These are phyloP conservation scores for Beroe ovata DNA, from an alignment of 37 sponge, comb jelly and placozoan species.

Conservation along the genomic window DNA sequence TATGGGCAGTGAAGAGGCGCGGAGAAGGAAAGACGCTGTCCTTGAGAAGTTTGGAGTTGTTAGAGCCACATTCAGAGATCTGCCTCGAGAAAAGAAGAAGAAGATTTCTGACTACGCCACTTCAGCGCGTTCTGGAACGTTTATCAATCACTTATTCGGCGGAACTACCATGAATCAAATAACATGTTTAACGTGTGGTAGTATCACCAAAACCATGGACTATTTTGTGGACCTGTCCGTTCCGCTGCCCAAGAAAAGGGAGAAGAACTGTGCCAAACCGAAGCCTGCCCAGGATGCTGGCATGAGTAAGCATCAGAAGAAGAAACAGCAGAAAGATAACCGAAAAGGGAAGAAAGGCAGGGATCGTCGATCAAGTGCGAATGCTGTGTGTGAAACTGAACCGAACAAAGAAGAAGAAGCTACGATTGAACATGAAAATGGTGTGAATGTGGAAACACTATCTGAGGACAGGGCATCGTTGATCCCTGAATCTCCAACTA, in stretches of 20 bases:
- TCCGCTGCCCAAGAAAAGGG: constrained; percentile 27
- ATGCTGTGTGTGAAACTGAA: not conserved
- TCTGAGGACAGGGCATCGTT: not conserved
- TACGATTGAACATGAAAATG: no score
- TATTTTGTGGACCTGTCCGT: constrained; percentile 46
- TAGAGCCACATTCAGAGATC: constrained; percentile 7
- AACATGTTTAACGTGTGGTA: constrained; percentile 13
- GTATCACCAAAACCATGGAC: constrained; percentile 39
- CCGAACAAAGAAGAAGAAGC: not conserved
- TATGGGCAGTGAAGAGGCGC: constrained; percentile 39
- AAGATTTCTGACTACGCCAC: not conserved
- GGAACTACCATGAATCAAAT: constrained; percentile 53
- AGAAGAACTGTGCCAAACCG: not conserved
- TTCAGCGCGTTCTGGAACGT: not conserved
- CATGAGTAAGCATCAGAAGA: constrained; percentile 56
- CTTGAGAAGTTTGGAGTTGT: not conserved
- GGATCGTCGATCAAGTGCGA: not conserved
- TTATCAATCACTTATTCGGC: constrained; percentile 25
- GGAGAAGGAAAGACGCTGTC: not conserved
- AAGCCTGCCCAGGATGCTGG: not conserved
- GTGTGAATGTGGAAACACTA: not conserved
- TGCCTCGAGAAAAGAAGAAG: constrained; percentile 35
- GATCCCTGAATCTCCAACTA: not conserved
- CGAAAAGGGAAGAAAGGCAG: constrained; percentile 53
- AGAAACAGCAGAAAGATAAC: constrained; percentile 53